Percentiles rank a stretch among this genome's conserved stretches.
Conservation (phyloP, 2,797 vertebrate species). For the Protonibea diacanthus region DNA sequence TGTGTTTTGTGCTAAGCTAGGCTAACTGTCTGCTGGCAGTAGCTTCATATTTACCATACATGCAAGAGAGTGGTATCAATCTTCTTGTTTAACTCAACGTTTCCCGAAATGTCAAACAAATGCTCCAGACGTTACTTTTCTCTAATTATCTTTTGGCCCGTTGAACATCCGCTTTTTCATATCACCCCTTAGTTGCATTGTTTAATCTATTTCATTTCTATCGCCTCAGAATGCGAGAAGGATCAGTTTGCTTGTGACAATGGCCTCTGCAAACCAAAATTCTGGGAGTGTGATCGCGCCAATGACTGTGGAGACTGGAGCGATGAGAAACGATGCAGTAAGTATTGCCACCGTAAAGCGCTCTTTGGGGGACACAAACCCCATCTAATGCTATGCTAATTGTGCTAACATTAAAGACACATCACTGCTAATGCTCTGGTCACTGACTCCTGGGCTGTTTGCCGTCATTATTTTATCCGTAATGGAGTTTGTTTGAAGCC, state of each 20-base stretch:
- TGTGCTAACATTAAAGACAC: constrained; percentile 66
- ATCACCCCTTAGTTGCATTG: constrained; percentile 3
- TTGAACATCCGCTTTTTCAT: not conserved
- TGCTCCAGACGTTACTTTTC: too few species aligned
- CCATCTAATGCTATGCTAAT: constrained; percentile 64
- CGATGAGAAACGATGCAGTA: constrained; percentile 84
- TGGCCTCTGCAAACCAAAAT: constrained; percentile 83
- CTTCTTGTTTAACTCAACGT: not conserved
- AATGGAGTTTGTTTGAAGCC: constrained; percentile 67
- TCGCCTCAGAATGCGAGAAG: constrained; percentile 68
- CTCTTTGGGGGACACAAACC: constrained; percentile 29
- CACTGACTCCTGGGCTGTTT: constrained; percentile 53
- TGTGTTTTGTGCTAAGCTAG: not conserved
- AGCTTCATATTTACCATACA: not conserved
- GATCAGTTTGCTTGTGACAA: constrained; percentile 83
- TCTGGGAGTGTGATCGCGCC: constrained; percentile 82
- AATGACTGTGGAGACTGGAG: constrained; percentile 88
- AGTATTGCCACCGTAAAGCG: constrained; percentile 52
- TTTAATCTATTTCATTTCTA: constrained; percentile 7
- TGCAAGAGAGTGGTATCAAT: not conserved
- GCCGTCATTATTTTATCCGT: constrained; percentile 63
- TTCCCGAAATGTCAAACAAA: not conserved
- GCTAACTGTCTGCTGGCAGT: not conserved
- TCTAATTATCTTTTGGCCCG: not conserved
- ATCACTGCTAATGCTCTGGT: constrained; percentile 61